phyloP scores from a whole-genome alignment of 1,140 invertebrate genomes.

The Papilio polyxenes region DNA sequence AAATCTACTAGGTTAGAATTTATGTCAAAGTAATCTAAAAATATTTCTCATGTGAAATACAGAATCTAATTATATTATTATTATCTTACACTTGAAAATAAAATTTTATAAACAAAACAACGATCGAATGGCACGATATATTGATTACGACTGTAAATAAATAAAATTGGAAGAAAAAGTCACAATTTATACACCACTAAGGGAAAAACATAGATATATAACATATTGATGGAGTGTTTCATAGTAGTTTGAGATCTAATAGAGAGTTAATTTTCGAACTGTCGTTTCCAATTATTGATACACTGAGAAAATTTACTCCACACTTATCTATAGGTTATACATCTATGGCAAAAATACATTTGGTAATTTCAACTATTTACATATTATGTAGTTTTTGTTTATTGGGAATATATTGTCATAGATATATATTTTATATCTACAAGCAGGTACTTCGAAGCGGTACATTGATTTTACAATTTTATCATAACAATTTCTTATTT shows the following conservation, averaged over 20 bases:
- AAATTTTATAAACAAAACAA: slow-evolving; percentile 18
- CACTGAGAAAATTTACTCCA: too few species aligned
- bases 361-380: slow-evolving; percentile 41
- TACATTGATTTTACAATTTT: slow-evolving; percentile 43
- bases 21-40: not conserved
- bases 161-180: slow-evolving; percentile 15
- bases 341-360: slow-evolving; percentile 1
- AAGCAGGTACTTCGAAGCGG: slow-evolving; percentile 67
- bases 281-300: too few species aligned
- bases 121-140: slow-evolving; percentile 11
- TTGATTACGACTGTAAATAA: not conserved
- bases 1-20: slow-evolving; percentile 3
- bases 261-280: too few species aligned
- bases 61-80: not conserved
- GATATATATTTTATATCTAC: slow-evolving; percentile 59
- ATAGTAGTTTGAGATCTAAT: too few species aligned
- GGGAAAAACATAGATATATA: too few species aligned
- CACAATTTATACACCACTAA: slow-evolving; percentile 14
- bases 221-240: too few species aligned
- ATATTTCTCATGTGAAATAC: not conserved
- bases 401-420: slow-evolving; percentile 63
- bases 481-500: slow-evolving; percentile 34
- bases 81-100: slow-evolving; percentile 15
- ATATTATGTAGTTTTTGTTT: slow-evolving; percentile 54
- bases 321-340: too few species aligned